Percentiles rank a stretch among this genome's conserved stretches.
Evolutionary conservation across 2,888 invertebrate genomes (phyloP).

Genomic region (Drosophila melanosoma): DNA sequence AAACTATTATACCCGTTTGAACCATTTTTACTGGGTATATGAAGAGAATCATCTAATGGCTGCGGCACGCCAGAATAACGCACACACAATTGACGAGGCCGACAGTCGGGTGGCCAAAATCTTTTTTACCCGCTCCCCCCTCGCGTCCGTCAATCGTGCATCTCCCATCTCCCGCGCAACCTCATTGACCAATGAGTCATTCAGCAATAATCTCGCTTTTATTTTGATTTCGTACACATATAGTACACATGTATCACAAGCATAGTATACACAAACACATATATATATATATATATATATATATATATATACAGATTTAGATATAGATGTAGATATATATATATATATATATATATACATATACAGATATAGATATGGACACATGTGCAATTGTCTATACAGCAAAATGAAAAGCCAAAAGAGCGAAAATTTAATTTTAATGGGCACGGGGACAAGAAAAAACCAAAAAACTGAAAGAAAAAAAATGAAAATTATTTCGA

Average conservation of each 20-base stretch:
- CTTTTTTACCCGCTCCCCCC: neutral
- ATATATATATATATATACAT: conserved; percentile 8
- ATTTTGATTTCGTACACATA: conserved; percentile 69
- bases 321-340: conserved; percentile 1
- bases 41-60: conserved; percentile 44
- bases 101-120: conserved; percentile 31
- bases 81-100: conserved; percentile 61
- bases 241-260: conserved; percentile 24
- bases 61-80: conserved; percentile 39
- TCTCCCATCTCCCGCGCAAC: conserved; percentile 7
- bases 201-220: conserved; percentile 79
- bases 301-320: neutral
- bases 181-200: conserved; percentile 63
- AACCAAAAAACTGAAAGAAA: neutral
- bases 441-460: conserved; percentile 62
- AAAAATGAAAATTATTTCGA: conserved; percentile 20
- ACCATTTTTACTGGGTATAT: too few relatives aligned
- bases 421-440: conserved; percentile 46
- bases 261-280: conserved; percentile 10
- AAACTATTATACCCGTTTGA: too few relatives aligned
- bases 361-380: neutral
- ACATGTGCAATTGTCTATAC: neutral
- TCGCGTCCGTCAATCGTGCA: conserved; percentile 5
- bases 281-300: conserved; percentile 12
- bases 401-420: conserved; percentile 11